Percentiles rank a stretch among this genome's conserved stretches.
Evolutionary conservation across 23 tunicate genomes (phyloP).

Genomic region (Halocynthia aurantium): DNA sequence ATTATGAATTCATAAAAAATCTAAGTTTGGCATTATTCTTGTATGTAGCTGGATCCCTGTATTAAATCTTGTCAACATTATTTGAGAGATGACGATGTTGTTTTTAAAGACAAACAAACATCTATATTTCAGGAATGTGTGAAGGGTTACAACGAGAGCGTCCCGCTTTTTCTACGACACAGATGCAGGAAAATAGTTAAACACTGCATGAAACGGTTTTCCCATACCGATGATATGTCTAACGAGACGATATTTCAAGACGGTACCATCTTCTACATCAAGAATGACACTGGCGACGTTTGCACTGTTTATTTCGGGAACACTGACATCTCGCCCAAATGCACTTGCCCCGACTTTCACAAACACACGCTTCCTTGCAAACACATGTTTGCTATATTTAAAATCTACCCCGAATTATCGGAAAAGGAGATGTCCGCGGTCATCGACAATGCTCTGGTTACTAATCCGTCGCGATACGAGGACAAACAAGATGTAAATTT

Average conservation of each 20-base stretch:
- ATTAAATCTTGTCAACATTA: too few species aligned
- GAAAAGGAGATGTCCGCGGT: background rate
- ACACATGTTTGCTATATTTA: constrained; percentile 21
- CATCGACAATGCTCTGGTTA: too few species aligned
- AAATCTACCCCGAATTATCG: background rate
- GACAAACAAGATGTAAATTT: too few species aligned
- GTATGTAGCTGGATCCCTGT: too few species aligned
- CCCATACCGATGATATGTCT: background rate
- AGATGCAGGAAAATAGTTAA: constrained; percentile 2
- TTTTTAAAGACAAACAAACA: too few species aligned
- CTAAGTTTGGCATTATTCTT: too few species aligned
- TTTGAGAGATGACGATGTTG: too few species aligned
- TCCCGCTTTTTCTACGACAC: constrained; percentile 3
- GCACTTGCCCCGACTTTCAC: constrained; percentile 8
- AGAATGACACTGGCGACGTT: background rate
- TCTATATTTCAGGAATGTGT: too few species aligned
- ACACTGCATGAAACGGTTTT: constrained; percentile 9
- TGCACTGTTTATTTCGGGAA: background rate
- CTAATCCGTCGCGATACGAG: too few species aligned
- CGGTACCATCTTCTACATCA: background rate
- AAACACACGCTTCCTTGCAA: constrained; percentile 6
- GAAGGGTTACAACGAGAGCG: background rate
- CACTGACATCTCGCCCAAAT: background rate
- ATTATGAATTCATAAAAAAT: too few species aligned
- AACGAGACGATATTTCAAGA: background rate